Percentiles rank a stretch among this genome's conserved stretches.
phyloP scores from a whole-genome alignment of 1,140 invertebrate genomes.

The Spodoptera litura region DNA sequence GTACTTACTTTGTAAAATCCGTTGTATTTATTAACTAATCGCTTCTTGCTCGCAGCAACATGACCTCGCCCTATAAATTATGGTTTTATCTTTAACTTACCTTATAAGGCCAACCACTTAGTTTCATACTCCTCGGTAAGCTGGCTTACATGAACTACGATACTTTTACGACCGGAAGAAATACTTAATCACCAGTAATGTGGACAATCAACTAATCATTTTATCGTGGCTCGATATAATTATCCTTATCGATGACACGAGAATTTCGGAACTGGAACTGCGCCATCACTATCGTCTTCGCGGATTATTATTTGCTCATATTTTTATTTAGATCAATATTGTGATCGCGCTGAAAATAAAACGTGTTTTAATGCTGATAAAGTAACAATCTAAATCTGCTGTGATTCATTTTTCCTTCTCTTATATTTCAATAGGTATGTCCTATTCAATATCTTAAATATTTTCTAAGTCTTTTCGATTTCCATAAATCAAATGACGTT shows the following conservation, averaged over 20 bases:
- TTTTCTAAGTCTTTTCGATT: neutral
- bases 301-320: neutral
- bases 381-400: no score
- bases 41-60: constrained; percentile 11
- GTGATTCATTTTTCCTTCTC: neutral
- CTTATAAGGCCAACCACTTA: constrained; percentile 40
- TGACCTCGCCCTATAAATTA: constrained; percentile 43
- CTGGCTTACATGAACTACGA: neutral
- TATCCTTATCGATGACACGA: constrained; percentile 19
- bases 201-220: constrained; percentile 13
- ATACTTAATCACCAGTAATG: constrained; percentile 15
- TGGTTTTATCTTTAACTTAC: constrained; percentile 41
- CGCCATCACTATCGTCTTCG: neutral
- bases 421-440: no score
- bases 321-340: neutral
- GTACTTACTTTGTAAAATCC: constrained; percentile 42
- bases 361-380: neutral
- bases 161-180: constrained; percentile 22
- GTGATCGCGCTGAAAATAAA: neutral
- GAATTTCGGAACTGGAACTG: neutral
- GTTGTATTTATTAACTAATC: constrained; percentile 37
- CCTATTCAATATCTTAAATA: neutral
- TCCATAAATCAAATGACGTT: neutral
- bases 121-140: constrained; percentile 22
- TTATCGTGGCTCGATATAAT: constrained; percentile 14